Evolutionary conservation across 2,113 vertebrate species (phyloP), one percentile per base, ranked within the genome.

Genomic region (Cygnus buccinator): DNA sequence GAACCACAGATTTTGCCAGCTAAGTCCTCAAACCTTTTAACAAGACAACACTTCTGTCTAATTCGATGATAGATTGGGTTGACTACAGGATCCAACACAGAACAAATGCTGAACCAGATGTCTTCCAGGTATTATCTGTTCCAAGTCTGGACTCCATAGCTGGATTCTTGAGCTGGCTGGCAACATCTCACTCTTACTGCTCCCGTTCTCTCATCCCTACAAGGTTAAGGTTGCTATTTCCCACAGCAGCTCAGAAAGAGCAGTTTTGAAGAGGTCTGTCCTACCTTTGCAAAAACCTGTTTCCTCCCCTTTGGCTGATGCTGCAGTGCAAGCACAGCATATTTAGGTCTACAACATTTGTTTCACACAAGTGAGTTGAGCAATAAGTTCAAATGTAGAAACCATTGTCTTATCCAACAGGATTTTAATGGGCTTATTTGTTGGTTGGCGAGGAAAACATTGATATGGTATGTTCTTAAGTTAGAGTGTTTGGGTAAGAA

Each of bases 281-380:
- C 79, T 73, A n/a, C 18, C 13, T 10, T 43, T 37, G 7, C 25
- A 59, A 77, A 65, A 92, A 48, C 13, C 22, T 43, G 3, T 10
- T 63, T 28, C 35, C 7, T 84, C 10, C 18, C 5, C 17, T 58
- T 74, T 58, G 59, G 17, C 22, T 3, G 4, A 13, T 0, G 0
- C 48, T 70, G 35, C 33, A 66, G 46, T 26, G 39, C 13, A 89
- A 77, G 21, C 18, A 31, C 18, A 55, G 43, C 92, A 28, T 68
- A 65, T 63, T 92, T 37, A 31, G 21, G n/a, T 83, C 29, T 87
- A 44, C 75, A 79, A 37, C 4, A n/a, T 37, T 15, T 72, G 67
- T 72, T 91, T 84, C 48, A 59, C 33, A 52, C 13, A 35, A 68
- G 41, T 0, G 5, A 87, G 13, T 78, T 1, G 4, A 79, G n/a